Percentiles rank a stretch among this genome's conserved stretches.
Evolutionary conservation across 2,888 invertebrate species (phyloP).

Genomic region (Horisme vitalbata): DNA sequence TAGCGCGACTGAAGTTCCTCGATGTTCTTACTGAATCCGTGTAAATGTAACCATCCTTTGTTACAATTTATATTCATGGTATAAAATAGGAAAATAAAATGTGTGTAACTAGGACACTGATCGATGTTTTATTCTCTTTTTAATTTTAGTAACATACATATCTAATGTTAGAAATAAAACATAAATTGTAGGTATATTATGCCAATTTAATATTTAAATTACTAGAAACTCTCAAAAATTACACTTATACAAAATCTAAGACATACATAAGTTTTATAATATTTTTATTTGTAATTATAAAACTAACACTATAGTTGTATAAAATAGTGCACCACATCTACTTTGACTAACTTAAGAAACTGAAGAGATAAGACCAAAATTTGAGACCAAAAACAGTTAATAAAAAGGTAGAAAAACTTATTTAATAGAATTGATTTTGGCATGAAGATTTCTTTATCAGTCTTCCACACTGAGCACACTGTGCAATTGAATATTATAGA

Average conservation of each 20-base stretch:
- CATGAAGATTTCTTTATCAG: constrained; percentile 56
- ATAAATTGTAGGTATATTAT: constrained; percentile 45
- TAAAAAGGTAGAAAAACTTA: constrained; percentile 44
- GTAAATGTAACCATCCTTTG: constrained; percentile 75
- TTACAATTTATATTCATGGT: constrained; percentile 77
- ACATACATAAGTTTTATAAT: constrained; percentile 10
- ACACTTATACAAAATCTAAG: constrained; percentile 23
- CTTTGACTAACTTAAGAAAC: constrained; percentile 37
- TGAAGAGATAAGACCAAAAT: constrained; percentile 1
- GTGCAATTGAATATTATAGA: constrained; percentile 35
- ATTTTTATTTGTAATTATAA: constrained; percentile 16
- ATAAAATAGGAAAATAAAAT: constrained; percentile 77
- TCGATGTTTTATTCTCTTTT: constrained; percentile 62
- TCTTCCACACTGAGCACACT: constrained; percentile 75
- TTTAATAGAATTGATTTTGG: constrained; percentile 47
- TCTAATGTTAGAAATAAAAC: constrained; percentile 33
- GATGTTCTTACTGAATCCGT: constrained; percentile 60
- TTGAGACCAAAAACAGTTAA: constrained; percentile 20
- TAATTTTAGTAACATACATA: not conserved
- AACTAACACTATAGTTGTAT: constrained; percentile 27
- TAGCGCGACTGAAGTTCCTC: constrained; percentile 77
- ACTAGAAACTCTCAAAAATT: constrained; percentile 53
- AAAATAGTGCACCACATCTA: constrained; percentile 56
- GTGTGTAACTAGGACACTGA: constrained; percentile 78
- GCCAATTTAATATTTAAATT: constrained; percentile 64